These are phyloP conservation scores for Nephrotoma appendiculata DNA, from an alignment of 2,888 invertebrate genomes.

Conservation along the genomic window DNA sequence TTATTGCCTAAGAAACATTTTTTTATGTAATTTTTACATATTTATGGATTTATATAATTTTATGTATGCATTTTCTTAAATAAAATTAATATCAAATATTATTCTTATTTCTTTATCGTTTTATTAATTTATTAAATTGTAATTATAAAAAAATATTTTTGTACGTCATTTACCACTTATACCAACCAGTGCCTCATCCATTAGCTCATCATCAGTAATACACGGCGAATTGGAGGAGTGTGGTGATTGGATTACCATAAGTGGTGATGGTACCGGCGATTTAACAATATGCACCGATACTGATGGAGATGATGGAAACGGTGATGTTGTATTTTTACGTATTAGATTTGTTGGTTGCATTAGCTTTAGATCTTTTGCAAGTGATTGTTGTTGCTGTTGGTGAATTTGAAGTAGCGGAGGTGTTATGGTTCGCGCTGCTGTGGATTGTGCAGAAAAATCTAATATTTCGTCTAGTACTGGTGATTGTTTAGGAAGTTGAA, in stretches of 20 bases:
- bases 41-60: neutral
- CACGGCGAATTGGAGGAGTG: constrained; percentile 52
- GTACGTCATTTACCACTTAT: constrained; percentile 11
- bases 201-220: constrained; percentile 66
- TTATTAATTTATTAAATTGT: neutral
- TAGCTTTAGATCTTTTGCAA: neutral
- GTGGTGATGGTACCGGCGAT: constrained; percentile 57
- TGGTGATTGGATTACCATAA: constrained; percentile 49
- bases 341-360: neutral
- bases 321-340: constrained; percentile 6
- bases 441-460: neutral
- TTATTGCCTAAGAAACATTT: neutral
- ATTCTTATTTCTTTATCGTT: neutral
- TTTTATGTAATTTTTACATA: neutral
- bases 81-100: neutral
- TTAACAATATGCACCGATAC: constrained; percentile 63
- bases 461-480: neutral
- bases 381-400: neutral
- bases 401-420: neutral
- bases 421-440: neutral
- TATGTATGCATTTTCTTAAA: neutral
- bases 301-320: constrained; percentile 33
- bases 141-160: neutral
- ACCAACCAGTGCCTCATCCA: constrained; percentile 17
- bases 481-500: neutral